Base-by-base conservation (phyloP, 2,113 vertebrate genomes). In the Pionites leucogaster region DNA sequence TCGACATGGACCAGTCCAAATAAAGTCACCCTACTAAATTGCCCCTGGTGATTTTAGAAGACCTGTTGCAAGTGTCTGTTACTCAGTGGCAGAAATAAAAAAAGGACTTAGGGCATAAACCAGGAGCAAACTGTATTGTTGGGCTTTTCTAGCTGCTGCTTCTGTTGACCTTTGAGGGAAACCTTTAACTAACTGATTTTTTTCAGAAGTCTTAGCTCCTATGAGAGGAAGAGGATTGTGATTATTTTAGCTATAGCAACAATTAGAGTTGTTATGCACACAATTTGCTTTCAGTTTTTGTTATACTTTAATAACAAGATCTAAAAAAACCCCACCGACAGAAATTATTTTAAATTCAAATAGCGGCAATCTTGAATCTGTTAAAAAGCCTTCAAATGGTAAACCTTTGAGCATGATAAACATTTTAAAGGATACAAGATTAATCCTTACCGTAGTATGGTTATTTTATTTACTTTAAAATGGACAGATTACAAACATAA, bases 401-500 rank as follows among this genome's bases (percentile, higher is more conserved):
- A 35, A 4, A 12, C 18, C 60, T 88, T 17, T 55, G 10, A 59
- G 64, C 17, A 12, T 1, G 3, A 41, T 37, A 55, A 72, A 46
- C 12, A 25, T 37, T 75, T 13, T 3, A 75, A 60, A 94, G 31
- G 70, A 60, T 29, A 23, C 27, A 62, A 82, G 12, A n/a, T 16
- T 53, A 67, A 44, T 90, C 28, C 11, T 64, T 24, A 10, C 9
- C 31, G 3, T 8, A 33, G 17, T 57, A 9, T 5, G 50, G 7
- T 57, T 83, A 52, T 28, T 69, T 7, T 47, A 7, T 6, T 68
- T 49, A 49, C 18, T 86, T 91, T 42, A 39, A 71, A 47, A 78
- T 29, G 17, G 5, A 10, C 10, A 24, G 1, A 3, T 44, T 79
- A 37, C 8, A 74, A 69, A 35, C 0, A 3, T 10, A 44, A 9